Base-by-base conservation (phyloP, 2,888 invertebrate genomes). In the Auanema freiburgensis region DNA sequence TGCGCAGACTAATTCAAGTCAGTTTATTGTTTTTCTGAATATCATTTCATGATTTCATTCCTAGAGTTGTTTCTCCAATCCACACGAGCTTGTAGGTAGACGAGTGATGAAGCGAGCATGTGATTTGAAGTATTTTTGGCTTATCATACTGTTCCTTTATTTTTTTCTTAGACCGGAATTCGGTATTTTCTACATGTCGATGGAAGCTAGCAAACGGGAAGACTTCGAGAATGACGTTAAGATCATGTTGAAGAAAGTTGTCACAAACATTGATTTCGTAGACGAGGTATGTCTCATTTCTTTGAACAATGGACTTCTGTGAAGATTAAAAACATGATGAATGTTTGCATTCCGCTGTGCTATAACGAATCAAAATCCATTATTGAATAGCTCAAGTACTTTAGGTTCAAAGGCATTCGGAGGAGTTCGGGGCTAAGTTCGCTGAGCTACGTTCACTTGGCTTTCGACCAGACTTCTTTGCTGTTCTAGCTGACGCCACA, bases 41-140 rank as follows among this genome's bases (percentile, higher is more conserved):
- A 18, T 5, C 18, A 10, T 16, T 46, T 46, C 6, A 46, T 46
- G 16, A 18, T 46, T 46, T 16, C 42, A 18, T 25, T 21, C 56
- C 71, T 56, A 80, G 77, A 66, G 75, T 44, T 79, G 80, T 54
- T 79, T 79, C 67, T 58, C 71, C 43, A 80, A 79, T 59, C 78
- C 79, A 0, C 79, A 79, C 58, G 79, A 79, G 55, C 66, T 64
- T 46, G 58, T 79, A 23, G 79, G 79, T n/a, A 57, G 65, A 14
- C 63, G 77, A 24, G 74, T 80, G 42, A 55, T 71, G 58, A 79
- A 79, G 51, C 57, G 79, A 53, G 69, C 79, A 4, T 69, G 72
- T 21, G 79, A 79, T 40, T 51, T 40, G 21, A 57, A 57, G 41
- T 25, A 33, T n/a, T 53, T 51, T 23, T 43, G 16, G 18, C 14